Evolutionary conservation across 2,888 invertebrate genomes (phyloP).

Genomic region (Camponotus fellah): DNA sequence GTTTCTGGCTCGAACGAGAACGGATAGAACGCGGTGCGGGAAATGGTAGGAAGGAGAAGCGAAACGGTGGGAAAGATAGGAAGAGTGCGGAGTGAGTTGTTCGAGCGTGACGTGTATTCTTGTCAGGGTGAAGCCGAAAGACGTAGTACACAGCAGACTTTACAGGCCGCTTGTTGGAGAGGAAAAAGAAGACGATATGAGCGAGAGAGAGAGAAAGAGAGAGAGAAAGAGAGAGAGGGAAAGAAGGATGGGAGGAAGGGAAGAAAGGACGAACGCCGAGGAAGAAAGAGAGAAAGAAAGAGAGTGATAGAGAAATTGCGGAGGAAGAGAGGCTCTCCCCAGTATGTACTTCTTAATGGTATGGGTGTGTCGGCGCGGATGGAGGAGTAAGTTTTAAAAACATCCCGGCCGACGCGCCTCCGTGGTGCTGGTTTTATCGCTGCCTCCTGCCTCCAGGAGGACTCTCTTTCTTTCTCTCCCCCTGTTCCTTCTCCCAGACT

Average conservation of each 20-base stretch:
- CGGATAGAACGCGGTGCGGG: constrained; percentile 25
- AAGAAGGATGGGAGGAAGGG: constrained; percentile 23
- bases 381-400: constrained; percentile 78
- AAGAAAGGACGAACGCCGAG: constrained; percentile 30
- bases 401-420: constrained; percentile 68
- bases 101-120: constrained; percentile 82
- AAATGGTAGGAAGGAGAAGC: constrained; percentile 28
- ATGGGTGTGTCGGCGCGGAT: constrained; percentile 72
- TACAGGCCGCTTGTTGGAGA: constrained; percentile 52
- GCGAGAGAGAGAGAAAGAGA: constrained; percentile 14
- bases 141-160: constrained; percentile 69
- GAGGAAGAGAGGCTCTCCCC: constrained; percentile 32
- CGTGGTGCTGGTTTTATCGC: constrained; percentile 73
- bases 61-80: constrained; percentile 37
- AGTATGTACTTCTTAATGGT: constrained; percentile 70
- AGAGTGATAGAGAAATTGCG: constrained; percentile 49
- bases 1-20: constrained; percentile 36
- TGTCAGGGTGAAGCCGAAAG: constrained; percentile 74
- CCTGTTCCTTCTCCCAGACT: constrained; percentile 20
- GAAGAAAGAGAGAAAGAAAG: neutral
- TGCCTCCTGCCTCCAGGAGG: constrained; percentile 51
- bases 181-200: constrained; percentile 37
- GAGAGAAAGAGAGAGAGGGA: too few species aligned
- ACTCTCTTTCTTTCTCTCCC: constrained; percentile 23
- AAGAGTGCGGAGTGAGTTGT: constrained; percentile 69